Evolutionary conservation across 2,113 vertebrate species (phyloP).

Genomic region (Pituophis catenifer): DNA sequence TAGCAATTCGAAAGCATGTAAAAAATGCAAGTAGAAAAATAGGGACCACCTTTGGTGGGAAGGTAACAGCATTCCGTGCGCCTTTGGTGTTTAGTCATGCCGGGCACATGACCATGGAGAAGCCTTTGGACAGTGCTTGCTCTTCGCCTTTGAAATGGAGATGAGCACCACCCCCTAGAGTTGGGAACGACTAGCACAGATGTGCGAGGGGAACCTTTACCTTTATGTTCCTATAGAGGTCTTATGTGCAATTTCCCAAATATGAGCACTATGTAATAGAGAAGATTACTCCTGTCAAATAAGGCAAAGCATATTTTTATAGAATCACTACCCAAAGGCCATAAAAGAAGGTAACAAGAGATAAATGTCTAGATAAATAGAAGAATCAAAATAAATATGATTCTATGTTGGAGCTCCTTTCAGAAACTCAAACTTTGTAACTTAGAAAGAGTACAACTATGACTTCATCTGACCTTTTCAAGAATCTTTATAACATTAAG

Average conservation of each 20-base stretch:
- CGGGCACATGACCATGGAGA: too few species aligned
- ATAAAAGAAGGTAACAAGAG: neutral
- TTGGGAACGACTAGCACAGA: too few species aligned
- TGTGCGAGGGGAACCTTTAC: too few species aligned
- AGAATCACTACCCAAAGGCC: neutral
- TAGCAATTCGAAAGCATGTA: too few species aligned
- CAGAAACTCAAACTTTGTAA: neutral
- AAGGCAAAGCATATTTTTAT: neutral
- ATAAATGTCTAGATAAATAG: neutral
- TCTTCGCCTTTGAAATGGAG: too few species aligned
- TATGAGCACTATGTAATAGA: neutral
- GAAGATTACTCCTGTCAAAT: neutral
- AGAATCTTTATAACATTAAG: neutral
- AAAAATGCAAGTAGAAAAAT: too few species aligned
- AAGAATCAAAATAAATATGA: neutral
- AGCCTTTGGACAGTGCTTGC: too few species aligned
- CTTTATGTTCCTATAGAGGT: neutral
- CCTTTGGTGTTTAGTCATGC: too few species aligned
- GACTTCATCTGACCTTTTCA: neutral
- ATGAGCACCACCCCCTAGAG: too few species aligned
- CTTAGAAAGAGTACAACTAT: neutral
- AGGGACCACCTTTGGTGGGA: too few species aligned
- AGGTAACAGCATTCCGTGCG: too few species aligned
- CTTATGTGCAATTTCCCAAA: neutral
- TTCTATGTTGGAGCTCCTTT: neutral